phyloP scores from a whole-genome alignment of 1,140 invertebrate genomes.

The Antheraea mylitta region DNA sequence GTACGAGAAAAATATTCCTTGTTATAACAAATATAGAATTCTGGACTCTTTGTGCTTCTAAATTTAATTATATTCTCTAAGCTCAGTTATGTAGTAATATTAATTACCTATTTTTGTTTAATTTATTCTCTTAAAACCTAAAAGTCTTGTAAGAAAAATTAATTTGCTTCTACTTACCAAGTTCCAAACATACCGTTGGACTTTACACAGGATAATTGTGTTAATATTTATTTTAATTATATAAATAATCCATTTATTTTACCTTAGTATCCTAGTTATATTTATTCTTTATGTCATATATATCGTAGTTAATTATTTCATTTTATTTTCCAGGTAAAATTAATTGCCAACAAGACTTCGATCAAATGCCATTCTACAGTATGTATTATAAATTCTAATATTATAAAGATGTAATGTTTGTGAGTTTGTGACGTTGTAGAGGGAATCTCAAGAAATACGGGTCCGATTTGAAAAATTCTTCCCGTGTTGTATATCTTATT shows the following conservation, averaged over 20 bases:
- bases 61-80: no score
- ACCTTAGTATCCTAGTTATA: not conserved
- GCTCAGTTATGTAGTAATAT: no score
- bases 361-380: not conserved
- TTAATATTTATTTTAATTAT: not conserved
- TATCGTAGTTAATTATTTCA: not conserved
- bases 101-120: no score
- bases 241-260: not conserved
- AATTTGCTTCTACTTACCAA: not conserved
- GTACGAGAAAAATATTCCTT: no score
- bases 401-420: not conserved
- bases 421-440: no score
- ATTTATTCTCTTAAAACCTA: no score
- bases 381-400: not conserved
- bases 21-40: no score
- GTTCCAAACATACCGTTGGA: slow-evolving; percentile 13
- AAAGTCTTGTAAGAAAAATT: not conserved
- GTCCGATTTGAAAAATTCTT: no score
- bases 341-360: not conserved
- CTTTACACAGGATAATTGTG: slow-evolving; percentile 12
- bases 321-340: not conserved
- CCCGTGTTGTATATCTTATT: not conserved
- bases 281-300: not conserved
- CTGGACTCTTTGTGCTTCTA: no score
- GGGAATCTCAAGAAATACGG: no score